These are phyloP conservation scores for Syngnathus acus DNA, from an alignment of 2,797 vertebrate species.

Conservation along the genomic window DNA sequence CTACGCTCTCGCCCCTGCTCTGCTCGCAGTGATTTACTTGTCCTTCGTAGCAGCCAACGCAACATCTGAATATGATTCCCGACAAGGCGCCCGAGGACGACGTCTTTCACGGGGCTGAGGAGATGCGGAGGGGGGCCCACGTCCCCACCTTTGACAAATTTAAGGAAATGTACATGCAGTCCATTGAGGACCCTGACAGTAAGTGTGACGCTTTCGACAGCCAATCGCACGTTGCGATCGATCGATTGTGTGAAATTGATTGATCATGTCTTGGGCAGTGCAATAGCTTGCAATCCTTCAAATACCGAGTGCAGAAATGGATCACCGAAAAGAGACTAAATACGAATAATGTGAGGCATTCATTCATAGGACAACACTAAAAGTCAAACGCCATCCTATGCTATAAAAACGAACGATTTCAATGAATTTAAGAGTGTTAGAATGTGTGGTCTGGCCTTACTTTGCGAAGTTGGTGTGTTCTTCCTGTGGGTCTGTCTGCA, in stretches of 20 bases:
- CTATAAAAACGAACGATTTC: too few relatives aligned
- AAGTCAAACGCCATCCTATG: too few relatives aligned
- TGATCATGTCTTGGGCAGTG: neutral
- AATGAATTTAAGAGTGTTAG: too few relatives aligned
- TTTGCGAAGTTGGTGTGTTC: too few relatives aligned
- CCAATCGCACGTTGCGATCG: neutral
- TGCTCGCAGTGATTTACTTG: neutral
- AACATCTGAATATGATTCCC: conserved; percentile 60
- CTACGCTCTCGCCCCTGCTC: neutral
- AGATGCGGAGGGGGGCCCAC: conserved; percentile 61
- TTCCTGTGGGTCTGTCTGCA: too few relatives aligned
- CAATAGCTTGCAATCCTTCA: too few relatives aligned
- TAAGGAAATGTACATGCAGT: conserved; percentile 68
- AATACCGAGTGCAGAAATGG: too few relatives aligned
- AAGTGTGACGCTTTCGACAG: conserved; percentile 12
- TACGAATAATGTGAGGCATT: too few relatives aligned
- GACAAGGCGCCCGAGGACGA: conserved; percentile 62
- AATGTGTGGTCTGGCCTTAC: too few relatives aligned
- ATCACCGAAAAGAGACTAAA: neutral
- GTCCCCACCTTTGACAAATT: conserved; percentile 69
- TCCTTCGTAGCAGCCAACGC: neutral
- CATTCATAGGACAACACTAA: neutral
- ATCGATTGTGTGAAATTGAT: conserved; percentile 1
- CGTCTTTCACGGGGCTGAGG: conserved; percentile 51
- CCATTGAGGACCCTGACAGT: conserved; percentile 69